Percentiles rank a stretch among this genome's conserved stretches.
Evolutionary conservation across 2,888 invertebrate species (phyloP).

Genomic region (Chrysodeixis includens): DNA sequence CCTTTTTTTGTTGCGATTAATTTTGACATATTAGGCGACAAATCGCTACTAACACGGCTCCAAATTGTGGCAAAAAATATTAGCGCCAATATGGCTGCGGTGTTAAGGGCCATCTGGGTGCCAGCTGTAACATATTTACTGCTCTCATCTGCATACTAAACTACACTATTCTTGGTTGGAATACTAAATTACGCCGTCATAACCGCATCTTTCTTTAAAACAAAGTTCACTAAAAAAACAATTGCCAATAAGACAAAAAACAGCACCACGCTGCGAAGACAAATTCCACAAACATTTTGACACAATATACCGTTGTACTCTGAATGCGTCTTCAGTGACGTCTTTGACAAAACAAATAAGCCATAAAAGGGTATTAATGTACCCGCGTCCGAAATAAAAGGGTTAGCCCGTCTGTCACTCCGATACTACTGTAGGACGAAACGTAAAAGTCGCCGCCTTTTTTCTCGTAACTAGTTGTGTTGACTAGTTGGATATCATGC

Average conservation of each 20-base stretch:
- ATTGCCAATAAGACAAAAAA: conserved; percentile 37
- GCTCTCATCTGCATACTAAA: no score
- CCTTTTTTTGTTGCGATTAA: conserved; percentile 17
- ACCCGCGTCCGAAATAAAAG: conserved; percentile 62
- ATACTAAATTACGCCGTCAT: no score
- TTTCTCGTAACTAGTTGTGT: conserved; percentile 22
- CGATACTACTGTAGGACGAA: conserved; percentile 59
- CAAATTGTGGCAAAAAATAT: not conserved
- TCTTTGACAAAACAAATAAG: conserved; percentile 70
- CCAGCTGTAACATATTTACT: no score
- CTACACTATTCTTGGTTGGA: no score
- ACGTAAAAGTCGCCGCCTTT: conserved; percentile 44
- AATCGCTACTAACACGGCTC: conserved; percentile 13
- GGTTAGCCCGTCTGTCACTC: conserved; percentile 65
- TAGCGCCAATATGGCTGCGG: not conserved
- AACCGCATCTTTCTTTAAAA: no score
- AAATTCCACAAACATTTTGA: conserved; percentile 76
- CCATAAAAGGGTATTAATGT: conserved; percentile 63
- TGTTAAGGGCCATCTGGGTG: not conserved
- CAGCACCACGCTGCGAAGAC: conserved; percentile 69
- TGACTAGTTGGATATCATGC: conserved; percentile 15
- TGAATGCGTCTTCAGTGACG: conserved; percentile 67
- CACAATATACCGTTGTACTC: conserved; percentile 60
- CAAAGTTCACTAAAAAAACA: conserved; percentile 1
- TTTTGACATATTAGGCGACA: conserved; percentile 11